Evolutionary conservation across 2,888 invertebrate species (phyloP), one percentile per base, ranked within the genome.

Genomic region (Therioaphis trifolii): DNA sequence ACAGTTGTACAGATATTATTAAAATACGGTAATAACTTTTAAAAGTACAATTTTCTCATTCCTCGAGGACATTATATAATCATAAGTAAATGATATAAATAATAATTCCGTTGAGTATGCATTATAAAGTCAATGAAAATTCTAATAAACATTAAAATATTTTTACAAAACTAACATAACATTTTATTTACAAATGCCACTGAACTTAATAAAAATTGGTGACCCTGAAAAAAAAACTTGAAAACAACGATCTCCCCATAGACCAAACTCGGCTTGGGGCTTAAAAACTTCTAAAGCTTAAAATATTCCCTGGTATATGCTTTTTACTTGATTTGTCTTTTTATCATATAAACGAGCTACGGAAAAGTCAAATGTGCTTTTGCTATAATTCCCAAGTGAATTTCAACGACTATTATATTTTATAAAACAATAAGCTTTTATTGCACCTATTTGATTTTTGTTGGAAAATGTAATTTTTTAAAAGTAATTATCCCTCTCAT

Each of bases 231-330:
- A 29, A 40, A 40, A 7, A 68, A n/a, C 3, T 3, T 15, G 66
- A 27, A 21, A 68, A 78, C 24, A 52, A 14, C 49, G 14, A 49
- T 29, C 21, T 68, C 68, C 78, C 24, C 35, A n/a, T 24, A 55
- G 40, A 43, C 24, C 24, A 15, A 66, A 66, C 29, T 52, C 40
- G 24, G 52, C 24, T 52, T 2, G 49, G n/a, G 21, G 77, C 21
- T 35, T n/a, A 5, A 12, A 77, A 68, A 78, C 68, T 68, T 66
- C 21, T 14, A 77, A 21, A 24, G 35, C 68, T 68, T 78, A 35
- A 78, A 68, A 68, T 52, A 68, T 52, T 68, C 66, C 49, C 40
- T 52, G 18, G 14, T 18, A 18, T 40, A 78, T 63, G 35, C 40
- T 68, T 68, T 35, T 52, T 14, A 9, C 40, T 78, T 68, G 35